A percentile compares a stretch with the other conserved stretches of the same genome.
These are phyloP conservation scores for Malurus leucopterus DNA, from an alignment of 2,797 vertebrate species.

Conservation along the genomic window DNA sequence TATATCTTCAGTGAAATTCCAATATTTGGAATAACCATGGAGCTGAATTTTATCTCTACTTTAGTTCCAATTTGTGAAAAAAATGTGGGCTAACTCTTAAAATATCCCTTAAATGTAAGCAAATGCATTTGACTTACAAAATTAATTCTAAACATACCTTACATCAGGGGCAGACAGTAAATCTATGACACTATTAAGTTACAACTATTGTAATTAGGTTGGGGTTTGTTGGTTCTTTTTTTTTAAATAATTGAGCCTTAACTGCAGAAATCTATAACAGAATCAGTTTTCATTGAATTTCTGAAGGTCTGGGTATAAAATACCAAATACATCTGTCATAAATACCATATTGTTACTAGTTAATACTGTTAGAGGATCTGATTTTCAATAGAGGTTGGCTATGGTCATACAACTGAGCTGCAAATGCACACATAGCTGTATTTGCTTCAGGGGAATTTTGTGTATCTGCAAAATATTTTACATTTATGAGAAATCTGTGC, in stretches of 20 bases:
- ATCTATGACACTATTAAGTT: not conserved
- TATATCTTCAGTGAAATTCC: not conserved
- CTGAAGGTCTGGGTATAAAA: not conserved
- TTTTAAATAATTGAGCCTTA: not conserved
- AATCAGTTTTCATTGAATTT: not conserved
- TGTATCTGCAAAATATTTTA: not conserved
- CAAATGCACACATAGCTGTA: not conserved
- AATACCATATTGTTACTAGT: not conserved
- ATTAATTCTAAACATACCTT: not conserved
- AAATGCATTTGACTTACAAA: not conserved
- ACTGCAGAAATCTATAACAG: not conserved
- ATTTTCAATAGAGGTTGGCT: not conserved
- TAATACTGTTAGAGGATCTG: not conserved
- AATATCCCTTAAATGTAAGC: not conserved
- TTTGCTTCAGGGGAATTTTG: rapidly evolving
- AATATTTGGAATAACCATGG: not conserved
- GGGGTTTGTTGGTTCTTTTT: not conserved
- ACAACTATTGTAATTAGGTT: not conserved
- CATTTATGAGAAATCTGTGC: not conserved
- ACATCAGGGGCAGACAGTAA: not conserved
- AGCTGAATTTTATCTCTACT: not conserved
- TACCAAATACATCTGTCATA: not conserved
- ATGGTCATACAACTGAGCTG: not conserved
- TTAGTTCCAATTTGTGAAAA: not conserved
- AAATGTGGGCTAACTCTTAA: not conserved